Conservation (phyloP, 2,888 invertebrate genomes). For the Drosophila flavopinicola region DNA sequence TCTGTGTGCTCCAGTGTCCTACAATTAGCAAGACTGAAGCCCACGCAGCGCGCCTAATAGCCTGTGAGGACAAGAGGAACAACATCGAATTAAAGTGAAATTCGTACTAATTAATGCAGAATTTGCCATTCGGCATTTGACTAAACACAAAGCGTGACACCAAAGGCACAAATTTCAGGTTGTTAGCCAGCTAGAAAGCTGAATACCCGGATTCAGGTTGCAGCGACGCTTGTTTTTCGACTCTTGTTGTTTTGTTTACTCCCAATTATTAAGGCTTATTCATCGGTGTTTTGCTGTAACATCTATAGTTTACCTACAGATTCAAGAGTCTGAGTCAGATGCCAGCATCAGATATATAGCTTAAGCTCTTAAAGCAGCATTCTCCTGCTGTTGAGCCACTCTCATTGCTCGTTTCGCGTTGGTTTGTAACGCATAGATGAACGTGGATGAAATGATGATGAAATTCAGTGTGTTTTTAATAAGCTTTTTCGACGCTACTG, state of each 20-base stretch:
- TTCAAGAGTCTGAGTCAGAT: not conserved
- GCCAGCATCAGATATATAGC: not conserved
- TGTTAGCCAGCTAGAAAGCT: too few species aligned
- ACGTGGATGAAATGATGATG: not conserved
- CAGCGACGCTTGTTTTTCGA: too few species aligned
- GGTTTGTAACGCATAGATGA: not conserved
- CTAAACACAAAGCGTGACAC: slow-evolving; percentile 4
- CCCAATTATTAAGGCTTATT: not conserved
- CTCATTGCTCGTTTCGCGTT: not conserved
- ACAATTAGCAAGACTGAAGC: slow-evolving; percentile 53
- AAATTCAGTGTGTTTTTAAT: too few species aligned
- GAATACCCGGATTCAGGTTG: not conserved
- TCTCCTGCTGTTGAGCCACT: not conserved
- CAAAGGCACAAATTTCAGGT: not conserved
- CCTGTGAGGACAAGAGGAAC: slow-evolving; percentile 27
- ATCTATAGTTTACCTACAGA: not conserved
- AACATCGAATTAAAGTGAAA: slow-evolving; percentile 51
- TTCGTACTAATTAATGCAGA: slow-evolving; percentile 71
- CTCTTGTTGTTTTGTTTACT: not conserved
- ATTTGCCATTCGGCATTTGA: slow-evolving; percentile 79
- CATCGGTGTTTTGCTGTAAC: not conserved
- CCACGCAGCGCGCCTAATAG: slow-evolving; percentile 43
- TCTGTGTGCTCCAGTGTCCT: slow-evolving; percentile 20
- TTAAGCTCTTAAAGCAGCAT: not conserved
- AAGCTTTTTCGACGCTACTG: too few species aligned